phyloP scores from a whole-genome alignment of 2,888 invertebrate genomes.

The Hyposoter didymator region DNA sequence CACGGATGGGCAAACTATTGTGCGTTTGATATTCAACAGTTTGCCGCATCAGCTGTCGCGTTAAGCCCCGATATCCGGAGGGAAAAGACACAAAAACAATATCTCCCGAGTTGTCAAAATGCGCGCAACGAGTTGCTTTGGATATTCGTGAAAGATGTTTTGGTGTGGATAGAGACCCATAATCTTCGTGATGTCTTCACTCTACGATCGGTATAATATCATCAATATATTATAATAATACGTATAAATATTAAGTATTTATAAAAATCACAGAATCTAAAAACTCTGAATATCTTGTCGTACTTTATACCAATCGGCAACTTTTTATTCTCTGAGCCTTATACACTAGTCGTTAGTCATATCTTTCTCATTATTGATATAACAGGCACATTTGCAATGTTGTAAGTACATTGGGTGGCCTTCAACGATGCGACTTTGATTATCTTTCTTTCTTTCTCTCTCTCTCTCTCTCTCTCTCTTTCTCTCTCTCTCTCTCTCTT shows the following conservation, averaged over 20 bases:
- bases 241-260: slow-evolving; percentile 58
- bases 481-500: slow-evolving; percentile 52
- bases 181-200: slow-evolving; percentile 80
- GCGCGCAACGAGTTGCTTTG: slow-evolving; percentile 75
- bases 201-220: slow-evolving; percentile 80
- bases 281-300: slow-evolving; percentile 1
- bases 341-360: slow-evolving; percentile 34
- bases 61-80: slow-evolving; percentile 74
- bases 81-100: slow-evolving; percentile 71
- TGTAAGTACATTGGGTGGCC: slow-evolving; percentile 83
- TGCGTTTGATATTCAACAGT: slow-evolving; percentile 84
- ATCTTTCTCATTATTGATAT: slow-evolving; percentile 40
- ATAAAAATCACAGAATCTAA: slow-evolving; percentile 69
- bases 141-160: slow-evolving; percentile 77
- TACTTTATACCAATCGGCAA: slow-evolving; percentile 31
- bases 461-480: slow-evolving; percentile 53
- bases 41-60: slow-evolving; percentile 81
- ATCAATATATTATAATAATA: slow-evolving; percentile 73
- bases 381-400: slow-evolving; percentile 82
- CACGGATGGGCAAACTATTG: slow-evolving; percentile 81
- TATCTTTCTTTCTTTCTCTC: slow-evolving; percentile 46
- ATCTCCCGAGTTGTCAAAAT: slow-evolving; percentile 72
- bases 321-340: slow-evolving; percentile 66
- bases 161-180: slow-evolving; percentile 77
- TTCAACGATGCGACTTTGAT: slow-evolving; percentile 68